Evolutionary conservation across 2,888 invertebrate genomes (phyloP).

Genomic region (Lymantria dispar): DNA sequence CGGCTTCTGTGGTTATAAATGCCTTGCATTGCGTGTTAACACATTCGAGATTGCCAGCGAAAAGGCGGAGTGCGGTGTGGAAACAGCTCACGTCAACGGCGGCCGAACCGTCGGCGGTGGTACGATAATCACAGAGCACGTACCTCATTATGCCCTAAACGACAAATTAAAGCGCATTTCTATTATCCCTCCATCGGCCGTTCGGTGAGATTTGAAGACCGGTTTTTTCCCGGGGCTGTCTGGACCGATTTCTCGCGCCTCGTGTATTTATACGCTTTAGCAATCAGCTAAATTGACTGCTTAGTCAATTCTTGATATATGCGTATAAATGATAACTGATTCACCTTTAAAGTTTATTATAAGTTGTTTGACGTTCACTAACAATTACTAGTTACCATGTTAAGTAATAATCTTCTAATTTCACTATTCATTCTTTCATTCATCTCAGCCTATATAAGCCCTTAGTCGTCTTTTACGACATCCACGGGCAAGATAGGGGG

Average conservation of each 20-base stretch:
- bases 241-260: constrained; percentile 36
- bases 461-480: too few relatives aligned
- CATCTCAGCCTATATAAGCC: too few relatives aligned
- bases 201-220: constrained; percentile 68
- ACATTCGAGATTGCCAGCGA: constrained; percentile 45
- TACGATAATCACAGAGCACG: constrained; percentile 82
- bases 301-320: too few relatives aligned
- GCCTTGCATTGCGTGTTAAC: constrained; percentile 33
- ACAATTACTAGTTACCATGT: too few relatives aligned
- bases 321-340: too few relatives aligned
- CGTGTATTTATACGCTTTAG: constrained; percentile 47
- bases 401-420: too few relatives aligned
- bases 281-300: constrained; percentile 45
- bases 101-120: constrained; percentile 80
- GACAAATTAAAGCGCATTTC: constrained; percentile 82
- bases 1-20: not conserved
- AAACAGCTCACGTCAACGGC: constrained; percentile 79
- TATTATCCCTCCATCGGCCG: constrained; percentile 77
- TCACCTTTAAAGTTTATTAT: too few relatives aligned
- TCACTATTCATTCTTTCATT: too few relatives aligned
- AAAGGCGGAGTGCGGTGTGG: constrained; percentile 50
- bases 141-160: constrained; percentile 81
- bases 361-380: too few relatives aligned
- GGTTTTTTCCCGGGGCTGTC: constrained; percentile 55
- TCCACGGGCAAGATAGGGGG: too few relatives aligned